These are phyloP conservation scores for Vulpes vulpes DNA, from an alignment of 2,113 vertebrate genomes.

Conservation along the genomic window DNA sequence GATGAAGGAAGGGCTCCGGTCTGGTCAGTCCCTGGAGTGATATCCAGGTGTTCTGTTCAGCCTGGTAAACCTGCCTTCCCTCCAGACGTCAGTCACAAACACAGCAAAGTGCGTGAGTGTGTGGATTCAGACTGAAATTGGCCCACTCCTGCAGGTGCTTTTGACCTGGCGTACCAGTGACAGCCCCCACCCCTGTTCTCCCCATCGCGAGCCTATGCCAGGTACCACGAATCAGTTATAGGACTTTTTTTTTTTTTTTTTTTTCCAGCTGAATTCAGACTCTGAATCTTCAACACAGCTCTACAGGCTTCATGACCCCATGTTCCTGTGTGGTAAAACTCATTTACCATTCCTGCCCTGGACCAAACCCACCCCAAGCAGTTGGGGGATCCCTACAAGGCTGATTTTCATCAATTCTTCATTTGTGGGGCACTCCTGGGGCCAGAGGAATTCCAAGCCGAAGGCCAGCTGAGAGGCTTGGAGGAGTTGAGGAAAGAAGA, in stretches of 20 bases:
- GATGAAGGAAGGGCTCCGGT: not conserved
- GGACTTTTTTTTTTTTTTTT: not conserved
- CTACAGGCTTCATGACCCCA: rapidly evolving
- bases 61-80: not conserved
- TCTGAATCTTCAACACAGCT: not conserved
- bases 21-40: not conserved
- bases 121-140: not conserved
- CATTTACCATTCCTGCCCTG: not conserved
- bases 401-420: not conserved
- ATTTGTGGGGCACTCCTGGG: not conserved
- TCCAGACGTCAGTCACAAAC: not conserved
- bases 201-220: too few species aligned
- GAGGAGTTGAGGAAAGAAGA: not conserved
- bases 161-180: not conserved
- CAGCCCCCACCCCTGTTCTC: not conserved
- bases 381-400: not conserved
- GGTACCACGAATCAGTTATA: not conserved
- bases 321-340: not conserved
- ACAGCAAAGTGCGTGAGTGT: too few species aligned
- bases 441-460: not conserved
- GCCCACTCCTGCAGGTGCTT: not conserved
- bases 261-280: not conserved
- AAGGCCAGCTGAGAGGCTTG: not conserved
- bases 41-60: not conserved
- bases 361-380: not conserved